Conservation (phyloP, 2,888 invertebrate genomes). For the Eudasyphora cyanicolor region DNA sequence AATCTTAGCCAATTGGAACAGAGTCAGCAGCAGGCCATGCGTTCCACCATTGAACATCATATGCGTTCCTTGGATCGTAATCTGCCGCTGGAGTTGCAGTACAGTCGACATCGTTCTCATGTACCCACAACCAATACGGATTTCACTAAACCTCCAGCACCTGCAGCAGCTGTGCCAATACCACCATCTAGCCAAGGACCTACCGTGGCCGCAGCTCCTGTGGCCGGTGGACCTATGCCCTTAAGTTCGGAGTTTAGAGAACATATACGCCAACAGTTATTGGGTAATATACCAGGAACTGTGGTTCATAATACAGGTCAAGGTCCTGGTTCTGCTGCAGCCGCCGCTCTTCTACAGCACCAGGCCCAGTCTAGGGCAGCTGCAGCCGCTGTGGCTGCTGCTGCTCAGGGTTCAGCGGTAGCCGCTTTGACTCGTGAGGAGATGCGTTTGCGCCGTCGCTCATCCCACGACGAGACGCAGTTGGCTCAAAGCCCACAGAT, state of each 20-base stretch:
- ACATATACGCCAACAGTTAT: slow-evolving; percentile 78
- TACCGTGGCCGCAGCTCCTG: slow-evolving; percentile 30
- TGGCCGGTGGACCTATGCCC: slow-evolving; percentile 71
- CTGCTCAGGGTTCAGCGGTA: slow-evolving; percentile 67
- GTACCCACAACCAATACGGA: slow-evolving; percentile 61
- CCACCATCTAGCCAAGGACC: slow-evolving; percentile 23
- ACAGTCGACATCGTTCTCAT: slow-evolving; percentile 79
- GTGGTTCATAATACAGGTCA: slow-evolving; percentile 76
- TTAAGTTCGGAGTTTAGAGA: slow-evolving; percentile 79
- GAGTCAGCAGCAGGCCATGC: slow-evolving; percentile 75
- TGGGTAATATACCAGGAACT: slow-evolving; percentile 75
- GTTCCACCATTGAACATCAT: slow-evolving; percentile 79
- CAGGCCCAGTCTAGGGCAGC: slow-evolving; percentile 78
- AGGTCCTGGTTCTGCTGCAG: slow-evolving; percentile 77
- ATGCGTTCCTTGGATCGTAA: slow-evolving; percentile 80
- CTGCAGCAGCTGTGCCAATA: slow-evolving; percentile 3
- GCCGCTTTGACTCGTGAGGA: slow-evolving; percentile 78
- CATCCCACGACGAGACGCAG: slow-evolving; percentile 80
- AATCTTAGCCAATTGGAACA: slow-evolving; percentile 65
- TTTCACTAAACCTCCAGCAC: slow-evolving; percentile 52
- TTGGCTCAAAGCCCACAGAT: slow-evolving; percentile 74
- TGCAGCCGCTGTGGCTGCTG: slow-evolving; percentile 75
- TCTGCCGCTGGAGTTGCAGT: slow-evolving; percentile 79
- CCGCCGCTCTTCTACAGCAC: slow-evolving; percentile 77
- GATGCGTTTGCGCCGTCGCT: slow-evolving; percentile 79